Base-by-base conservation (phyloP, 2,797 vertebrate genomes). In the Mormyrops boulengeri region DNA sequence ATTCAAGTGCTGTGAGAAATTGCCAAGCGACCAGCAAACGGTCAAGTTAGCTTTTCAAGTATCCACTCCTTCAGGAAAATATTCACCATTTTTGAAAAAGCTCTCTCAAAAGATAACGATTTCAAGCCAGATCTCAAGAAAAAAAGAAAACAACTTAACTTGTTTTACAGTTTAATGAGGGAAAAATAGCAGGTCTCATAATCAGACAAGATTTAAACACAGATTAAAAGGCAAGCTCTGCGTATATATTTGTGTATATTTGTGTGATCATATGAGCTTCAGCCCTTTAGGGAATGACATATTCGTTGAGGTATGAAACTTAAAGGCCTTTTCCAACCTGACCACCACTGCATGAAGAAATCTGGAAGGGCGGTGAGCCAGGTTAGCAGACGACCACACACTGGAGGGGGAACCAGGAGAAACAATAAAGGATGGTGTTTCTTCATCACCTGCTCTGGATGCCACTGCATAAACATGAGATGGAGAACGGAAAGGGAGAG, bases 391-490 rank as follows among this genome's bases (percentile, higher is more conserved):
- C 7, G 84, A 19, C 60, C 50, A 88, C 55, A 88, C 41, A 34
- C 77, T 44, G 85, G 52, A 91, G 88, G 90, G 91, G 77, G 88
- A 22, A 92, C 92, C 88, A 91, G 91, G 93, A 91, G 80, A 89
- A 88, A 88, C 92, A 94, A 94, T 91, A 94, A 90, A 93, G 87
- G 91, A 91, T 89, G 19, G 91, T 91, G 90, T 93, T 93, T 94
- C 91, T 92, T 92, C 91, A 89, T 91, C 66, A 89, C 92, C 91
- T 91, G 84, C 91, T 94, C 91, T 94, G 93, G 92, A 93, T 92
- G 91, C 92, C 91, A 92, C 94, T 94, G 93, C 95, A 95, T 91
- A 94, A 92, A 92, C 92, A 91, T 89, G 90, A 94, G 92, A 91
- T 62, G 91, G 89, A 89, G 85, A 80, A 53, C 11, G 22, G 34